A percentile compares a stretch with the other conserved stretches of the same genome.
Evolutionary conservation across 2,888 invertebrate genomes (phyloP).

Genomic region (Eledone cirrhosa): DNA sequence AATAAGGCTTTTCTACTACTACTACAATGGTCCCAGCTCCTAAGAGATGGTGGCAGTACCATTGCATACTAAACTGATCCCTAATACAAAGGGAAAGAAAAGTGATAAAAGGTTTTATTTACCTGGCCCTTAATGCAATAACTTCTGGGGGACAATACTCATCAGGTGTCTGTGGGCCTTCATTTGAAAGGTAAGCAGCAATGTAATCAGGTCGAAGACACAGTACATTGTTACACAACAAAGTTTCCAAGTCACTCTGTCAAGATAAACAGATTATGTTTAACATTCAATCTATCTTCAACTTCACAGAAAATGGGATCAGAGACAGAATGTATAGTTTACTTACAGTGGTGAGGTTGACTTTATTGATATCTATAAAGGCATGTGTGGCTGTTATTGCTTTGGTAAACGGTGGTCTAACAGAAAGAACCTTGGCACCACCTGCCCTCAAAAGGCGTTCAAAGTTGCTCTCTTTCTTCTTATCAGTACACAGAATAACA

Average conservation of each 20-base stretch:
- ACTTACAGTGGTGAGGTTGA: conserved; percentile 48
- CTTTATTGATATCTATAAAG: conserved; percentile 73
- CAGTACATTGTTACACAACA: conserved; percentile 71
- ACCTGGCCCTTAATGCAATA: conserved; percentile 46
- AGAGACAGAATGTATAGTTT: neutral
- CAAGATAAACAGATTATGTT: neutral
- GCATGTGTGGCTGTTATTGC: conserved; percentile 75
- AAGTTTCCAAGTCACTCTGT: conserved; percentile 71
- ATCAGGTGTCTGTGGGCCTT: conserved; percentile 46
- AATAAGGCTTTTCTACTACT: too few relatives aligned
- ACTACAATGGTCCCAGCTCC: too few relatives aligned
- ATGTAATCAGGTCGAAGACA: conserved; percentile 76
- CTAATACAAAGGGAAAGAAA: neutral
- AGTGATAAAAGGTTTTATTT: conserved; percentile 29
- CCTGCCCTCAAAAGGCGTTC: conserved; percentile 81
- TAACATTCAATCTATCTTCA: too few relatives aligned
- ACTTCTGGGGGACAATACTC: conserved; percentile 53
- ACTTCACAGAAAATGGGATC: too few relatives aligned
- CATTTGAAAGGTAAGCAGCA: conserved; percentile 71
- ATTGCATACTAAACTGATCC: too few relatives aligned
- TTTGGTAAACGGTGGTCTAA: conserved; percentile 70
- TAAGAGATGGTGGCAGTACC: too few relatives aligned
- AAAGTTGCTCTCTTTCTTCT: conserved; percentile 74
- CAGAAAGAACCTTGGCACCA: conserved; percentile 76
- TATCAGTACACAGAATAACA: conserved; percentile 72